A percentile compares a stretch with the other conserved stretches of the same genome.
Evolutionary conservation across 2,888 invertebrate species (phyloP).

Genomic region (Lasioglossum oenotherae): DNA sequence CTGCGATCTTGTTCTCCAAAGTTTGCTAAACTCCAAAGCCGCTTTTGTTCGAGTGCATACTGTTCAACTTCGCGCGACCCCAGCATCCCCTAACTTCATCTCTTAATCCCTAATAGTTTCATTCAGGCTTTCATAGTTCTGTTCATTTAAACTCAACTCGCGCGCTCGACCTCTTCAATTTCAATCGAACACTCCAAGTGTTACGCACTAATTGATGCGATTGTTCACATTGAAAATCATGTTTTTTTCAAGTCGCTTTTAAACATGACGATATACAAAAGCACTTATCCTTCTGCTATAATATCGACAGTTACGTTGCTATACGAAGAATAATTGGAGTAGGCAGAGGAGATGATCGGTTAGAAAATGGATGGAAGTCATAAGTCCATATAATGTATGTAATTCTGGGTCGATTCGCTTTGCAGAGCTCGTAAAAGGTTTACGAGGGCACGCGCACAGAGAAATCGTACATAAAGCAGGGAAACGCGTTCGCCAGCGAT

Average conservation of each 20-base stretch:
- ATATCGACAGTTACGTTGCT: too few relatives aligned
- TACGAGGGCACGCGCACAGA: constrained; percentile 3
- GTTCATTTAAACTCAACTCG: not conserved
- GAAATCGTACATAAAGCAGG: constrained; percentile 32
- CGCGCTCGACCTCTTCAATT: not conserved
- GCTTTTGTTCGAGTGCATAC: not conserved
- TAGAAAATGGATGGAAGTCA: not conserved
- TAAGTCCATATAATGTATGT: not conserved
- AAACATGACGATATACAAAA: too few relatives aligned
- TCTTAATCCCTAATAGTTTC: not conserved
- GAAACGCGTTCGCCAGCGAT: constrained; percentile 2
- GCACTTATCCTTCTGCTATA: too few relatives aligned
- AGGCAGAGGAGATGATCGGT: not conserved
- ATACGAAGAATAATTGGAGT: too few relatives aligned
- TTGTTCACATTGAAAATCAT: not conserved
- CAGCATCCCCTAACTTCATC: not conserved
- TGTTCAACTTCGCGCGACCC: not conserved
- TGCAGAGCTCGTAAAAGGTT: not conserved
- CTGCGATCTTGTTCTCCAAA: not conserved
- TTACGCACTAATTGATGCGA: not conserved
- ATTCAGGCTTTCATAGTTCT: not conserved
- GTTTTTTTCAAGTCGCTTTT: too few relatives aligned
- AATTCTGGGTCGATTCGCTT: not conserved
- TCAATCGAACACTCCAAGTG: not conserved
- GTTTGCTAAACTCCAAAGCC: not conserved